Evolutionary conservation across 2,113 vertebrate species (phyloP).

Genomic region (Fulica atra): DNA sequence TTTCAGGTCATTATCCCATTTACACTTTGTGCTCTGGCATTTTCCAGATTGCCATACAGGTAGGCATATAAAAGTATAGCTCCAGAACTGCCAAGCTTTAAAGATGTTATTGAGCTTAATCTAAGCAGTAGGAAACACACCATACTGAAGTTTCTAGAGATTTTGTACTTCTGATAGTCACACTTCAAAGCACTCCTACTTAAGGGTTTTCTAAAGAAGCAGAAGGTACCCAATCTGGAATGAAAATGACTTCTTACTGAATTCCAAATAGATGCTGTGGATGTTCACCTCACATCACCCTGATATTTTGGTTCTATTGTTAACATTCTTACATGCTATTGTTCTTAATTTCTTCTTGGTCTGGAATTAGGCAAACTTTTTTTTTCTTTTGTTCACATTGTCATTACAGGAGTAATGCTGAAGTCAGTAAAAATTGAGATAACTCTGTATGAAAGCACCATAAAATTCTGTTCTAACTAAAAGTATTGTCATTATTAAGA

Average conservation of each 20-base stretch:
- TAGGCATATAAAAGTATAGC: neutral
- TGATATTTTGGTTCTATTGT: constrained; percentile 28
- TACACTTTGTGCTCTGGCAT: neutral
- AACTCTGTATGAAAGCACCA: neutral
- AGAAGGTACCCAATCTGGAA: constrained; percentile 39
- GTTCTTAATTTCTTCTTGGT: constrained; percentile 38
- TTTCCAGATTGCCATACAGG: neutral
- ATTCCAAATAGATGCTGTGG: constrained; percentile 4
- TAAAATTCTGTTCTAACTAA: neutral
- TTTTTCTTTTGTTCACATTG: neutral
- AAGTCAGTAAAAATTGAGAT: neutral
- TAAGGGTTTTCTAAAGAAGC: constrained; percentile 45
- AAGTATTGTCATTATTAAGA: neutral
- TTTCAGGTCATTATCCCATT: neutral
- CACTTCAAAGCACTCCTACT: neutral
- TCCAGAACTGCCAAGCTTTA: neutral
- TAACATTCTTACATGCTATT: constrained; percentile 7
- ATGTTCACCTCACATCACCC: constrained; percentile 19
- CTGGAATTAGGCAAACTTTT: constrained; percentile 29
- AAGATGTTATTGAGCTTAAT: neutral
- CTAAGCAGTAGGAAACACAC: constrained; percentile 22
- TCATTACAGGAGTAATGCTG: neutral
- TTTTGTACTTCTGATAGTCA: constrained; percentile 20
- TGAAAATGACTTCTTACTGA: constrained; percentile 20
- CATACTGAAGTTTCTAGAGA: constrained; percentile 35